phyloP scores from a whole-genome alignment of 2,888 invertebrate genomes.

The Plebejus argus region DNA sequence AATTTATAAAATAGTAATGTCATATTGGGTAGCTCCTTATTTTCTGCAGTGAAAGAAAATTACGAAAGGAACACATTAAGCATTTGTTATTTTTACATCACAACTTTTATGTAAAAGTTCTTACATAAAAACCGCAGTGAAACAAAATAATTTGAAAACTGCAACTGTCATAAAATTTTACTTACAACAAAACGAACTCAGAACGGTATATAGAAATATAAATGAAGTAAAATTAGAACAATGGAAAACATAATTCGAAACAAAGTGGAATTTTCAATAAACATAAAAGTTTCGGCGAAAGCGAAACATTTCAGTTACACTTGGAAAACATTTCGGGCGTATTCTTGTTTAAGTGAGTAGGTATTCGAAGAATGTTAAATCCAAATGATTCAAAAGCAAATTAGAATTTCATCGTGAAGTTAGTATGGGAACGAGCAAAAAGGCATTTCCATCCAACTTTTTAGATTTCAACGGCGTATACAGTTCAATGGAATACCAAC shows the following conservation, averaged over 20 bases:
- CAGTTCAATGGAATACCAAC: conserved; percentile 66
- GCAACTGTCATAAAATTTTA: conserved; percentile 10
- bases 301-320: conserved; percentile 43
- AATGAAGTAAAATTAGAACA: conserved; percentile 34
- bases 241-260: conserved; percentile 38
- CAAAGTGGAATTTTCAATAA: conserved; percentile 40
- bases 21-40: neutral
- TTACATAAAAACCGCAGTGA: neutral
- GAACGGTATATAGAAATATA: neutral
- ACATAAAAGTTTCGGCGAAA: conserved; percentile 42
- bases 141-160: conserved; percentile 28
- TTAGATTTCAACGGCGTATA: conserved; percentile 62
- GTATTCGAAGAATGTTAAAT: conserved; percentile 45
- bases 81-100: no score
- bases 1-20: no score
- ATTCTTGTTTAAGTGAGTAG: conserved; percentile 40
- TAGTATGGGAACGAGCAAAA: conserved; percentile 59
- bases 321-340: conserved; percentile 38
- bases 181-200: neutral
- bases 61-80: neutral
- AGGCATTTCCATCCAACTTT: conserved; percentile 63
- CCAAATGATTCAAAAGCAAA: conserved; percentile 53
- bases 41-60: neutral
- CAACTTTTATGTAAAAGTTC: neutral
- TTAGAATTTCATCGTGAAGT: conserved; percentile 53